Evolutionary conservation across 2,113 vertebrate species (phyloP).

Genomic region (Stigmatopora argus): DNA sequence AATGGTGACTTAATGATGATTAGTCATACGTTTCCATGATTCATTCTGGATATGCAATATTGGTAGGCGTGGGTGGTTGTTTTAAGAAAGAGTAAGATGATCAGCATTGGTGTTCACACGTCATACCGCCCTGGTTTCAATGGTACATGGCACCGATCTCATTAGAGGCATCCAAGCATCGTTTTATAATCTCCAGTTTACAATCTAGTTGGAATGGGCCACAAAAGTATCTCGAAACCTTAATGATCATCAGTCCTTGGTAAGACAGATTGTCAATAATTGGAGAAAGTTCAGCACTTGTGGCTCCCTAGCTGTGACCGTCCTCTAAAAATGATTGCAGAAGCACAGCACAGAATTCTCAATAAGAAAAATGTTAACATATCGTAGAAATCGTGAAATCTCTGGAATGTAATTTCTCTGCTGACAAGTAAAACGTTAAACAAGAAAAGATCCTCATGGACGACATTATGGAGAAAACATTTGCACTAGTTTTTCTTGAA

Average conservation of each 20-base stretch:
- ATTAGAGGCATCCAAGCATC: neutral
- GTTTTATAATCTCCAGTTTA: slow-evolving; percentile 1
- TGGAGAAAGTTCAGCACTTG: neutral
- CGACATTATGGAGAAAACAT: neutral
- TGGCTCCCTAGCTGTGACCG: neutral
- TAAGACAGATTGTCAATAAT: neutral
- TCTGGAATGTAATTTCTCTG: neutral
- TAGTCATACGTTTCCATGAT: slow-evolving; percentile 58
- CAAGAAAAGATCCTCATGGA: neutral
- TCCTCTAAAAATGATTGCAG: neutral
- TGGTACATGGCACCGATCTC: slow-evolving; percentile 15
- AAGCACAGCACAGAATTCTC: neutral
- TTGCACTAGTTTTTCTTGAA: neutral
- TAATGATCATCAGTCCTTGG: neutral
- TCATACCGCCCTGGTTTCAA: slow-evolving; percentile 19
- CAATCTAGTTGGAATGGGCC: neutral
- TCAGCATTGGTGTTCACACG: neutral
- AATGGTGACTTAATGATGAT: slow-evolving; percentile 61
- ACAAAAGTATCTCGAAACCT: neutral
- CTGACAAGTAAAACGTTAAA: neutral
- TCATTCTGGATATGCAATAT: slow-evolving; percentile 42
- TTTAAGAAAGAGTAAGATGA: slow-evolving; percentile 35
- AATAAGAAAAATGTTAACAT: neutral
- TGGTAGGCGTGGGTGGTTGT: slow-evolving; percentile 48
- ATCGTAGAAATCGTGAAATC: neutral